These are phyloP conservation scores for Leucophenga montana DNA, from an alignment of 2,888 invertebrate species.

Conservation along the genomic window DNA sequence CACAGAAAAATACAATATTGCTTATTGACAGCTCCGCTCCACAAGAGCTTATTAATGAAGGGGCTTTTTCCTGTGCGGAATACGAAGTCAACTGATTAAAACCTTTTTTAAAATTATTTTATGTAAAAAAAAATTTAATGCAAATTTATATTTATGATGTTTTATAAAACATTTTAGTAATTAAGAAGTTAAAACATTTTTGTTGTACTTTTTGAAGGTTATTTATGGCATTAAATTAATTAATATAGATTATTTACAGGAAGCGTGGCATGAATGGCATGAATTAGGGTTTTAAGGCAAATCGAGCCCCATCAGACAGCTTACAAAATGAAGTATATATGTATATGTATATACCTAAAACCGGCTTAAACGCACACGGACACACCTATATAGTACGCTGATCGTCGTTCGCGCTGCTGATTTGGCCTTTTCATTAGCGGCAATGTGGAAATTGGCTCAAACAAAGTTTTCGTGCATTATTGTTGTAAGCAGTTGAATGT, in stretches of 20 bases:
- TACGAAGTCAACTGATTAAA: too few relatives aligned
- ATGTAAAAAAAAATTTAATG: too few relatives aligned
- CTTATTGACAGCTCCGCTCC: too few relatives aligned
- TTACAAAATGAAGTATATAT: slow-evolving; percentile 33
- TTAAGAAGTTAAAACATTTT: too few relatives aligned
- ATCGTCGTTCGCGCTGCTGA: too few relatives aligned
- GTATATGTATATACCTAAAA: slow-evolving; percentile 24
- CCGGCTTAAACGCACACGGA: not conserved
- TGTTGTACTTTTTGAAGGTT: not conserved
- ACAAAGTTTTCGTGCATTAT: not conserved
- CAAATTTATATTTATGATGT: too few relatives aligned
- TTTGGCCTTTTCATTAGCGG: slow-evolving; percentile 16
- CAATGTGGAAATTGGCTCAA: slow-evolving; percentile 21
- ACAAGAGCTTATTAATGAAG: too few relatives aligned
- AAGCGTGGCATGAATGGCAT: slow-evolving; percentile 52
- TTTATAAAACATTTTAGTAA: too few relatives aligned
- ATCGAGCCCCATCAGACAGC: slow-evolving; percentile 41
- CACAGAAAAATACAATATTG: too few relatives aligned
- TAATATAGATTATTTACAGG: slow-evolving; percentile 47
- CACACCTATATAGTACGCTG: not conserved
- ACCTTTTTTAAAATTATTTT: too few relatives aligned
- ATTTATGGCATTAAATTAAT: slow-evolving; percentile 19
- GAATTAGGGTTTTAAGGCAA: slow-evolving; percentile 48
- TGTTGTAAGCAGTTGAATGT: not conserved
- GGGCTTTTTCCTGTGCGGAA: too few relatives aligned